These are phyloP conservation scores for Cassiopea andromeda DNA, from an alignment of 30 jellyfish, hydroid and myxozoan genomes.

Conservation along the genomic window DNA sequence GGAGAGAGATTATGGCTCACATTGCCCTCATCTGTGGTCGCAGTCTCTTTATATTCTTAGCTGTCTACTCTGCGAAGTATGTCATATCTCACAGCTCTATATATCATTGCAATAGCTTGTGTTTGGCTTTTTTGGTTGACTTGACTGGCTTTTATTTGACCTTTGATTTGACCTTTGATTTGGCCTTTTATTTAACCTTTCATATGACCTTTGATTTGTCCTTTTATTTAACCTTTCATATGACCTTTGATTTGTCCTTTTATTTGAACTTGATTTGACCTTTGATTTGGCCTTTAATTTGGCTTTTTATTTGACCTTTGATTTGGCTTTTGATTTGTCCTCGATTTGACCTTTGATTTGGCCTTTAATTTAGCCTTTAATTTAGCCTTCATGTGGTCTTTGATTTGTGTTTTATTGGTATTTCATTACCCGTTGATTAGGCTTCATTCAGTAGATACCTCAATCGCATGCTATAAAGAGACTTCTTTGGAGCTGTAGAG, in stretches of 20 bases:
- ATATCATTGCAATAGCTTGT: too few relatives aligned
- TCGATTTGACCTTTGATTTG: background rate
- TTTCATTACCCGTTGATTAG: too few relatives aligned
- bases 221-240: background rate
- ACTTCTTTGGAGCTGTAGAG: too few relatives aligned
- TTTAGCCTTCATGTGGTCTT: background rate
- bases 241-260: background rate
- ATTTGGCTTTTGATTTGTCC: background rate
- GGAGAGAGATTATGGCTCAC: constrained; percentile 85
- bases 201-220: background rate
- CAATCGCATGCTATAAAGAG: too few relatives aligned
- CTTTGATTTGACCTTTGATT: too few relatives aligned
- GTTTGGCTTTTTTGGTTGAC: too few relatives aligned
- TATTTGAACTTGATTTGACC: background rate
- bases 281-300: background rate
- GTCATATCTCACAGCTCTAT: background rate
- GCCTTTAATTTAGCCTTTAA: background rate
- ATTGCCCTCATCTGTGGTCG: constrained; percentile 97
- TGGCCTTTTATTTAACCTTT: too few relatives aligned
- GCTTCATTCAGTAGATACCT: too few relatives aligned
- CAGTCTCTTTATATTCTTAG: constrained; percentile 96
- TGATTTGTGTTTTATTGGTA: background rate
- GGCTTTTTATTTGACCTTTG: background rate
- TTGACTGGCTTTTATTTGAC: background rate
- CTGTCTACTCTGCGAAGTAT: constrained; percentile 88